Conservation (phyloP, 2,797 vertebrate genomes). For the Coregonus ussuriensis region DNA sequence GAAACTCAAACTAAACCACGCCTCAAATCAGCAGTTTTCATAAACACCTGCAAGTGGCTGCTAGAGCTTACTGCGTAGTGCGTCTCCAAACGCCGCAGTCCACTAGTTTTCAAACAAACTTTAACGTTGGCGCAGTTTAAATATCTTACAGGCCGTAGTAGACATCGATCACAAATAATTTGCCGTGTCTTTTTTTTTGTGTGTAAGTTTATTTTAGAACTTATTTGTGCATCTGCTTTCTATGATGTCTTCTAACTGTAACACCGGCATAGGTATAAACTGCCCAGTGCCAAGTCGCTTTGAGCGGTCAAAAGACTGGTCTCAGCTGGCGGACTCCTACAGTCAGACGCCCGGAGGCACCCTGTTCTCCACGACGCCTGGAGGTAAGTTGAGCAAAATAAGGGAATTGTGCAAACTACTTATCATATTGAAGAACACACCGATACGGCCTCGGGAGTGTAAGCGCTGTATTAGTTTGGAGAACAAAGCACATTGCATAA, state of each 20-base stretch:
- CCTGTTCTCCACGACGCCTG: constrained; percentile 56
- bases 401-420: too few species aligned
- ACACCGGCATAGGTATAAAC: constrained; percentile 24
- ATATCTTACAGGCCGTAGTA: not conserved
- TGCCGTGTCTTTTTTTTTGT: too few species aligned
- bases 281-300: constrained; percentile 61
- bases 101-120: too few species aligned
- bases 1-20: not conserved
- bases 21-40: not conserved
- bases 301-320: constrained; percentile 33
- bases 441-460: too few species aligned
- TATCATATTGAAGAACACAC: too few species aligned
- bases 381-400: constrained; percentile 49
- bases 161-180: not conserved
- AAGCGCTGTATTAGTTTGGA: too few species aligned
- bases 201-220: too few species aligned
- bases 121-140: too few species aligned
- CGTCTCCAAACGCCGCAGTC: too few species aligned
- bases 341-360: constrained; percentile 61
- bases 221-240: not conserved
- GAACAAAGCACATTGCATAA: too few species aligned
- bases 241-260: constrained; percentile 47
- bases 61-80: too few species aligned
- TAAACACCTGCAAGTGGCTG: constrained; percentile 9
- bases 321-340: constrained; percentile 53